A percentile compares a stretch with the other conserved stretches of the same genome.
These are phyloP conservation scores for Propithecus coquereli DNA, from an alignment of 2,113 vertebrate genomes.

Conservation along the genomic window DNA sequence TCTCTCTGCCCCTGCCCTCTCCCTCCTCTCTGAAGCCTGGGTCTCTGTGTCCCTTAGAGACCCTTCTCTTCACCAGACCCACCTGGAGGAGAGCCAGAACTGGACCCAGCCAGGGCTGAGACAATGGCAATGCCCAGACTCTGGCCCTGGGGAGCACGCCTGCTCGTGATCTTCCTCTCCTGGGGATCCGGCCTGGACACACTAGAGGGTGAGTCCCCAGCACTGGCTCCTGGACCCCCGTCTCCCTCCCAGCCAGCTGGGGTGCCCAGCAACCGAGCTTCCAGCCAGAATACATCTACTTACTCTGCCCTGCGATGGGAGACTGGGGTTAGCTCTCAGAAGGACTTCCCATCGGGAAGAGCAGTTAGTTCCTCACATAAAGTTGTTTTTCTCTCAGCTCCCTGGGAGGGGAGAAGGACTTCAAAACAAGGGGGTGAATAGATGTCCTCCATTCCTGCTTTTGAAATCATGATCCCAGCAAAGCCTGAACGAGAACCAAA, in stretches of 20 bases:
- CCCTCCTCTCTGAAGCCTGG: not conserved
- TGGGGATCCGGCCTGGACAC: constrained; percentile 66
- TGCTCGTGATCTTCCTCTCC: constrained; percentile 46
- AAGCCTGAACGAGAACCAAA: not conserved
- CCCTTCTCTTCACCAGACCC: not conserved
- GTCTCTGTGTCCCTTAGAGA: not conserved
- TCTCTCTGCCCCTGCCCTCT: not conserved
- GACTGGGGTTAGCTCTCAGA: not conserved
- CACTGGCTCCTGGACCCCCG: not conserved
- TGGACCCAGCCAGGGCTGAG: not conserved
- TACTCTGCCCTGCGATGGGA: not conserved
- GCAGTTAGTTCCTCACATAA: not conserved
- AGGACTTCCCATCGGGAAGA: constrained; percentile 8
- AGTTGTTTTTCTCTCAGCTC: not conserved
- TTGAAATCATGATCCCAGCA: not conserved
- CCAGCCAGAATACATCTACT: not conserved
- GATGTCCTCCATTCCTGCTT: not conserved
- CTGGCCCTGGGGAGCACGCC: constrained; percentile 39
- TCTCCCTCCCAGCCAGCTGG: not conserved
- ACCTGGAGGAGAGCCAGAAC: constrained; percentile 16
- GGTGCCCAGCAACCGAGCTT: not conserved
- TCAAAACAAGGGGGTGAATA: not conserved
- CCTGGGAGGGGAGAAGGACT: not conserved
- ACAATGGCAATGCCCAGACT: constrained; percentile 43
- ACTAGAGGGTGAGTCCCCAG: constrained; percentile 64